A percentile compares a stretch with the other conserved stretches of the same genome.
Evolutionary conservation across 2,797 vertebrate genomes (phyloP).

Genomic region (Pipistrellus nathusii): DNA sequence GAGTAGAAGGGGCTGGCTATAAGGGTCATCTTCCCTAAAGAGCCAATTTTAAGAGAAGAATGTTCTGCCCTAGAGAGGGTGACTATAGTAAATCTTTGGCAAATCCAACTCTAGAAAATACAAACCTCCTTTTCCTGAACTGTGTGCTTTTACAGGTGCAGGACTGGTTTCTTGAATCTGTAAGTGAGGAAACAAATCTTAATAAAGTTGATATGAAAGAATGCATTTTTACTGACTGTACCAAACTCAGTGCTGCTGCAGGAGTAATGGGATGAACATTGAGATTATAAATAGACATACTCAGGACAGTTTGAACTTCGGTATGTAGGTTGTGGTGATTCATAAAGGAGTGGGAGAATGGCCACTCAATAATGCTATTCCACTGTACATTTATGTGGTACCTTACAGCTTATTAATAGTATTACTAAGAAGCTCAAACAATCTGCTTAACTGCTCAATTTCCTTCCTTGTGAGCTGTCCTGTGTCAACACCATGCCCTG

Average conservation of each 20-base stretch:
- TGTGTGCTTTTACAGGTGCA: not conserved
- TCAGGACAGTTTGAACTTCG: not conserved
- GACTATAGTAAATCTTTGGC: not conserved
- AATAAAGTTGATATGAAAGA: not conserved
- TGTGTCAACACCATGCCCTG: not conserved
- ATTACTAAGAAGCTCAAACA: not conserved
- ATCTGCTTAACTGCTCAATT: not conserved
- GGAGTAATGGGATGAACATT: not conserved
- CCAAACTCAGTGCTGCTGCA: not conserved
- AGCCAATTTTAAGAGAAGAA: not conserved
- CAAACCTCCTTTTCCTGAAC: not conserved
- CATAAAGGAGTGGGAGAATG: not conserved
- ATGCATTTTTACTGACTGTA: not conserved
- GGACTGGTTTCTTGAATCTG: not conserved
- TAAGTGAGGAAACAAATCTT: not conserved
- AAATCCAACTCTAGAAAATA: not conserved
- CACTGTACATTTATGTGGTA: not conserved
- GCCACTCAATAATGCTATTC: not conserved
- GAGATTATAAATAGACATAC: not conserved
- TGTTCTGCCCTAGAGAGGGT: not conserved
- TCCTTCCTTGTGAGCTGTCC: not conserved
- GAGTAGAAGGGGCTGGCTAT: not conserved
- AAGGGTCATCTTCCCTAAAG: not conserved
- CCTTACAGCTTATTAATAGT: not conserved
- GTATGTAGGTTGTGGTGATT: not conserved